Conservation (phyloP, 2,113 vertebrate genomes). For the Irena cyanogastra region DNA sequence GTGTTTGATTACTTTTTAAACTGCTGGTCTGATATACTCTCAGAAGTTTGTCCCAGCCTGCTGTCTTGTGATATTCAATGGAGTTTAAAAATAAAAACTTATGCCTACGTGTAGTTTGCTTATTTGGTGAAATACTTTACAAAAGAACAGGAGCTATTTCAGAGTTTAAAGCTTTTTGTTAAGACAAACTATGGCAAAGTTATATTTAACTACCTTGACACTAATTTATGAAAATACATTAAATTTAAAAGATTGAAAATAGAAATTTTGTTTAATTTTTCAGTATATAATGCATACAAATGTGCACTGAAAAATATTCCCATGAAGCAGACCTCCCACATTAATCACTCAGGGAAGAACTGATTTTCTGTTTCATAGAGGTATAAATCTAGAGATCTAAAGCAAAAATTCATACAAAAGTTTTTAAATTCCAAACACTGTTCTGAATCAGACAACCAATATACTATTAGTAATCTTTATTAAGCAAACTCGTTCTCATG, state of each 20-base stretch:
- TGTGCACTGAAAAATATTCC: background rate
- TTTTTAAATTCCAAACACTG: background rate
- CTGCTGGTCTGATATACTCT: background rate
- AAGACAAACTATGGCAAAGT: background rate
- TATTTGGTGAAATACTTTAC: background rate
- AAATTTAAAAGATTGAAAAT: background rate
- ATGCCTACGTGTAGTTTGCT: background rate
- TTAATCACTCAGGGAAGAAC: background rate
- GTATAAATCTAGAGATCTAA: background rate
- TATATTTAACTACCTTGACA: background rate
- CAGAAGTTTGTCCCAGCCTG: background rate
- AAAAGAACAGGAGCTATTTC: background rate
- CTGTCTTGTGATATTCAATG: background rate
- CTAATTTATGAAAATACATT: background rate
- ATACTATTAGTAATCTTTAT: no score
- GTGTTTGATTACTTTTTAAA: background rate
- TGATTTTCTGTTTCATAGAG: background rate
- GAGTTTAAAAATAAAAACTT: background rate
- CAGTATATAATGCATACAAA: background rate
- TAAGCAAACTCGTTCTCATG: rapidly evolving
- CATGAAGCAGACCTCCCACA: background rate
- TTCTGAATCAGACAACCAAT: no score
- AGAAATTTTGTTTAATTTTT: background rate
- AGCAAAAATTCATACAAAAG: background rate
- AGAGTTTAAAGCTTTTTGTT: background rate